Evolutionary conservation across 1,140 invertebrate genomes (phyloP), one percentile per base, ranked within the genome.

Genomic region (Lamellibrachia luymesi): DNA sequence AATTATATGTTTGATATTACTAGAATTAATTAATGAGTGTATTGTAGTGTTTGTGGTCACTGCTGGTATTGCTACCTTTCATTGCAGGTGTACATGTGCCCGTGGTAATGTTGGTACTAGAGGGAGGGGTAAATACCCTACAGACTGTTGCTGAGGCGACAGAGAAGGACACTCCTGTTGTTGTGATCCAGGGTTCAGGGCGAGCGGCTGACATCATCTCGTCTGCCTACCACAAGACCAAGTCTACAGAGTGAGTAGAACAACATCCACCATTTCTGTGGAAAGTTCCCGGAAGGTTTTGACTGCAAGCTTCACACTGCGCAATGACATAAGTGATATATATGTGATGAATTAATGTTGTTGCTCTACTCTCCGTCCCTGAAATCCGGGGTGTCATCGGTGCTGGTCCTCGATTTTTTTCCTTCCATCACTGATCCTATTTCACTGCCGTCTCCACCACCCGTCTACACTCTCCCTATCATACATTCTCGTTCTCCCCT

Each of bases 191-290:
- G 90, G 96, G 96, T 17, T 96, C 96, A 5, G 96, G 96, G 13
- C 94, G 96, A 90, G 95, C 95, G 52, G 96, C 96, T 49, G 96
- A 97, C 94, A 95, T 96, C 90, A 95, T 97, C 38, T 96, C 96
- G 25, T 94, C 94, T 89, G 96, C 95, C 17, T 95, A 94, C 80
- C 94, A 90, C 49, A 92, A 50, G 64, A 93, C 50, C 50, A 50
- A 93, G 25, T 49, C 6, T 50, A 49, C 38, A 2, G 92, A 93
- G 56, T 93, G 56, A 93, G 92, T 93, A 17, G 50, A 51, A 13
- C 49, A 38, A 38, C 38, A 38, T 38, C 38, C 38, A 38, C 38
- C 38, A 1, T 38, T 38, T 38, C 22, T 90, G 38, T 90, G 38
- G 38, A 38, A 38, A 38, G 38, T 38, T 38, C 1, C 38, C 38